Percentiles rank a stretch among this genome's conserved stretches.
Evolutionary conservation across 2,797 vertebrate species (phyloP).

Genomic region (Alcedo quadribrachys): DNA sequence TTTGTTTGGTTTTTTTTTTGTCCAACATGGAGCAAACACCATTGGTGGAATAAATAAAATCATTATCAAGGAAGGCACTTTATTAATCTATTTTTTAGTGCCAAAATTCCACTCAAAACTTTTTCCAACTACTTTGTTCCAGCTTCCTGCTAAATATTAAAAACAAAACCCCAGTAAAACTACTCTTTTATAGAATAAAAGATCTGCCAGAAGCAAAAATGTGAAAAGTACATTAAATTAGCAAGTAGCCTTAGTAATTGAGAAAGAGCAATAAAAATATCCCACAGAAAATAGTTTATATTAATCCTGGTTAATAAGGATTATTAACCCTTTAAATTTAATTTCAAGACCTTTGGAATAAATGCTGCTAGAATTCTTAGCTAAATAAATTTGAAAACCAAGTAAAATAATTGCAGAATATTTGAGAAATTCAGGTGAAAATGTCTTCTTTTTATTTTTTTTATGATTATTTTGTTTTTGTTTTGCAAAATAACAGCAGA

Average conservation of each 20-base stretch:
- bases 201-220: constrained; percentile 10
- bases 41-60: not conserved
- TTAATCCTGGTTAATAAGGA: constrained; percentile 10
- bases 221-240: constrained; percentile 19
- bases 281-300: not conserved
- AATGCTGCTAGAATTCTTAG: not conserved
- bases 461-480: no score
- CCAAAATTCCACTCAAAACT: not conserved
- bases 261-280: not conserved
- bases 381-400: not conserved
- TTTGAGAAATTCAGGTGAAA: not conserved
- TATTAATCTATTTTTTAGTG: not conserved
- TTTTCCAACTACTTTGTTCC: not conserved
- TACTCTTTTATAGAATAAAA: not conserved
- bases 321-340: not conserved
- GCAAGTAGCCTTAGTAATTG: not conserved
- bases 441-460: not conserved
- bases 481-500: not conserved
- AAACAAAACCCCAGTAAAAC: not conserved
- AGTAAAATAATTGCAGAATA: not conserved
- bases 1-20: not conserved
- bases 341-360: not conserved
- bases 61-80: not conserved
- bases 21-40: not conserved
- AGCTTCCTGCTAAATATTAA: not conserved